Evolutionary conservation across 1,140 invertebrate genomes (phyloP).

Genomic region (Nylanderia fulva): DNA sequence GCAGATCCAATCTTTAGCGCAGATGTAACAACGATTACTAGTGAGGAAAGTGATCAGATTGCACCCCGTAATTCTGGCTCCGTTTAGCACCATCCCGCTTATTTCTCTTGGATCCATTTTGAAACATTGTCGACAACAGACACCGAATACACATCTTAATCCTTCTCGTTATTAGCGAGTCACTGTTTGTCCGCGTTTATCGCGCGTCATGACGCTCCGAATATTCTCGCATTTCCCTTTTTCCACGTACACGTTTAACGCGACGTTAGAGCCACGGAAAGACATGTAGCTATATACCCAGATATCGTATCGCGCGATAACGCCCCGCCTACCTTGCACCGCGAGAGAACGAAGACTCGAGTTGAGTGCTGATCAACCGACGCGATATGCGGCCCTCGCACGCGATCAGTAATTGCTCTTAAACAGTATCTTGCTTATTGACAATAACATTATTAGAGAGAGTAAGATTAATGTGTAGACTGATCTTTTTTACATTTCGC

Average conservation of each 20-base stretch:
- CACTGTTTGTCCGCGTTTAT: not conserved
- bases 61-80: constrained; percentile 79
- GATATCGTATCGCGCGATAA: constrained; percentile 76
- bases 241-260: constrained; percentile 47
- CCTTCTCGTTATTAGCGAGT: not conserved
- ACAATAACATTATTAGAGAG: not conserved
- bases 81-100: constrained; percentile 75
- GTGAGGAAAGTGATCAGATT: constrained; percentile 83
- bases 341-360: constrained; percentile 30
- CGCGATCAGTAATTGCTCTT: constrained; percentile 45
- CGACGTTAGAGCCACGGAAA: constrained; percentile 47
- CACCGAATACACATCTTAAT: constrained; percentile 31
- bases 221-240: constrained; percentile 23
- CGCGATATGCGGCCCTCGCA: constrained; percentile 40
- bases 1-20: constrained; percentile 82
- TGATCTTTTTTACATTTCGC: not conserved
- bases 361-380: constrained; percentile 36
- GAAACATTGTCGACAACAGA: constrained; percentile 47
- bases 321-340: constrained; percentile 51
- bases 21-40: constrained; percentile 82
- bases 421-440: constrained; percentile 15
- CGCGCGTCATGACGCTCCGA: not conserved
- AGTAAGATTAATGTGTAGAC: not conserved
- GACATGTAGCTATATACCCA: constrained; percentile 49
- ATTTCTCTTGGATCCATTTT: constrained; percentile 79